These are phyloP conservation scores for Gobionotothen gibberifrons DNA, from an alignment of 2,797 vertebrate species.

Conservation along the genomic window DNA sequence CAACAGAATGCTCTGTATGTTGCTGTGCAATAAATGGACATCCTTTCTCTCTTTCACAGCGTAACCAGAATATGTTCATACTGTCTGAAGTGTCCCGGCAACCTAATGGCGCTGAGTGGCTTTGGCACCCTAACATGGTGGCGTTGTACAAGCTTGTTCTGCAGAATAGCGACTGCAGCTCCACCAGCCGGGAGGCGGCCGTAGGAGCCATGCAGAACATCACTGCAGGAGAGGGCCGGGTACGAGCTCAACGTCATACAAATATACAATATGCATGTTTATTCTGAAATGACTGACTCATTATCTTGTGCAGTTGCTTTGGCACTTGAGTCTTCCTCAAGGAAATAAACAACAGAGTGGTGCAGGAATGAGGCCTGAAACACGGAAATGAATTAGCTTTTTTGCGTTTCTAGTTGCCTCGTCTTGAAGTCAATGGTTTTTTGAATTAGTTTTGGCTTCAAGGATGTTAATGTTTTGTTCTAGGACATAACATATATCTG, in stretches of 20 bases:
- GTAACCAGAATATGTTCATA: slow-evolving; percentile 85
- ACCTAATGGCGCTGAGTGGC: slow-evolving; percentile 93
- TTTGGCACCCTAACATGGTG: slow-evolving; percentile 95
- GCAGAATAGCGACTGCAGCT: slow-evolving; percentile 87
- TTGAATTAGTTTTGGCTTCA: no score
- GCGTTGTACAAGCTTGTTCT: slow-evolving; percentile 90
- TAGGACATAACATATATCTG: no score
- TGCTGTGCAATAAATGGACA: neutral
- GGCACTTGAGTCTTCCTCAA: neutral
- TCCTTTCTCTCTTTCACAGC: slow-evolving; percentile 55
- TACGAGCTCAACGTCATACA: slow-evolving; percentile 59
- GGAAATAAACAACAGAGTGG: neutral
- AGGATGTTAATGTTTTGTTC: no score
- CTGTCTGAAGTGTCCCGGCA: slow-evolving; percentile 91
- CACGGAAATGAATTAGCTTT: no score
- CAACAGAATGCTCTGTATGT: neutral
- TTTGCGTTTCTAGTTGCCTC: no score
- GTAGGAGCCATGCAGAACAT: slow-evolving; percentile 95
- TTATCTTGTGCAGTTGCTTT: neutral
- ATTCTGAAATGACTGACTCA: neutral
- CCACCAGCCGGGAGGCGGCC: slow-evolving; percentile 89
- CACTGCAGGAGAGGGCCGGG: slow-evolving; percentile 92
- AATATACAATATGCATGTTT: neutral
- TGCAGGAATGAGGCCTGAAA: no score
- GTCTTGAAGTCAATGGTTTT: no score